Evolutionary conservation across 2,797 vertebrate species (phyloP).

Genomic region (Pseudochirops cupreus): DNA sequence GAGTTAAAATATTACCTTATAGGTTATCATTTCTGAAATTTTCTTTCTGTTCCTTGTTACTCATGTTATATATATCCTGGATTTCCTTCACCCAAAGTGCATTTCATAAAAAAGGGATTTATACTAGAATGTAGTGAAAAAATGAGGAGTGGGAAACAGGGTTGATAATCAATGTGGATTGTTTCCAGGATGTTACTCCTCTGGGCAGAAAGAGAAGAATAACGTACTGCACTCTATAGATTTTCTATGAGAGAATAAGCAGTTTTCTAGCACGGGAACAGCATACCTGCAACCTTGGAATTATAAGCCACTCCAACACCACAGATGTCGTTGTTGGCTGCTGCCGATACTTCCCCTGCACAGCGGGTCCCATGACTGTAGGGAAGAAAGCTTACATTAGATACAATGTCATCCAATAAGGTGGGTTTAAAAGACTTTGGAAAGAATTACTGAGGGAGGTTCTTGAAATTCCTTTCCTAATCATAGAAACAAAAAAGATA

Average conservation of each 20-base stretch:
- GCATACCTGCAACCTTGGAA: constrained; percentile 97
- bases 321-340: constrained; percentile 99
- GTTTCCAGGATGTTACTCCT: neutral
- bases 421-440: neutral
- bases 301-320: constrained; percentile 98
- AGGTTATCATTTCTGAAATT: neutral
- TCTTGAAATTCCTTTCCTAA: neutral
- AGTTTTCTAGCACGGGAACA: constrained; percentile 9
- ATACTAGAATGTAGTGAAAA: constrained; percentile 30
- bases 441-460: neutral
- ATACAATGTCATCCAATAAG: neutral
- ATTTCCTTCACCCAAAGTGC: neutral
- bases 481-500: neutral
- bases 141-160: neutral
- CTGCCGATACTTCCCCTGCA: constrained; percentile 98
- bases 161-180: neutral
- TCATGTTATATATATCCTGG: neutral
- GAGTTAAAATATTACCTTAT: neutral
- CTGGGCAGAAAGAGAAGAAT: neutral
- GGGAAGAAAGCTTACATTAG: constrained; percentile 56
- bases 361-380: constrained; percentile 97
- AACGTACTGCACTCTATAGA: neutral
- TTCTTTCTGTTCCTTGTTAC: neutral
- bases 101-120: neutral
- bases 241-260: neutral